A percentile compares a stretch with the other conserved stretches of the same genome.
These are phyloP conservation scores for Aphelenchoides bicaudatus DNA, from an alignment of 2,888 invertebrate species.

Conservation along the genomic window DNA sequence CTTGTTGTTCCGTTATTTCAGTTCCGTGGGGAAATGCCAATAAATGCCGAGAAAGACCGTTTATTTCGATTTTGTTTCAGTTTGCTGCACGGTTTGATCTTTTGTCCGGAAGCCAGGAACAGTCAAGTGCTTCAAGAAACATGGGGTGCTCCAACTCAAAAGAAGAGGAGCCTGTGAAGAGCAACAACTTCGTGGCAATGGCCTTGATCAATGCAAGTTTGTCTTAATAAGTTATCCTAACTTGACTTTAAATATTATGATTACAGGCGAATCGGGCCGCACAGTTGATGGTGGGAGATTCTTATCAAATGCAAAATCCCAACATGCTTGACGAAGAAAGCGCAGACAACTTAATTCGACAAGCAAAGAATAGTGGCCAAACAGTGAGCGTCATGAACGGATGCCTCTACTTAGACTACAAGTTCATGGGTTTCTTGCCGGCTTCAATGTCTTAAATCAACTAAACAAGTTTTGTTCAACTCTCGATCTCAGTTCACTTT, in stretches of 20 bases:
- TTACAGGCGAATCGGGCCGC: conserved; percentile 22
- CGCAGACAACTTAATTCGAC: conserved; percentile 30
- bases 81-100: no score
- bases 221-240: background rate
- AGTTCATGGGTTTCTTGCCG: conserved; percentile 37
- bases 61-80: no score
- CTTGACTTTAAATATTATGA: background rate
- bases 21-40: no score
- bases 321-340: conserved; percentile 21
- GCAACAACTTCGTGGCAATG: conserved; percentile 24
- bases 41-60: no score
- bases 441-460: background rate
- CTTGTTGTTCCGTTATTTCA: no score
- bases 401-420: conserved; percentile 37
- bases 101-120: no score
- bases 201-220: conserved; percentile 29
- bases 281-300: conserved; percentile 20
- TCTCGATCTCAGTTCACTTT: background rate
- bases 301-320: conserved; percentile 16
- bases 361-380: conserved; percentile 36
- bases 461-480: background rate
- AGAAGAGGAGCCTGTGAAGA: conserved; percentile 22
- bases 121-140: no score
- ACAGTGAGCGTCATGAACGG: conserved; percentile 36
- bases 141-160: conserved; percentile 29